Evolutionary conservation across 2,113 vertebrate species (phyloP), one percentile per base, ranked within the genome.

Genomic region (Hemibagrus wyckioides): DNA sequence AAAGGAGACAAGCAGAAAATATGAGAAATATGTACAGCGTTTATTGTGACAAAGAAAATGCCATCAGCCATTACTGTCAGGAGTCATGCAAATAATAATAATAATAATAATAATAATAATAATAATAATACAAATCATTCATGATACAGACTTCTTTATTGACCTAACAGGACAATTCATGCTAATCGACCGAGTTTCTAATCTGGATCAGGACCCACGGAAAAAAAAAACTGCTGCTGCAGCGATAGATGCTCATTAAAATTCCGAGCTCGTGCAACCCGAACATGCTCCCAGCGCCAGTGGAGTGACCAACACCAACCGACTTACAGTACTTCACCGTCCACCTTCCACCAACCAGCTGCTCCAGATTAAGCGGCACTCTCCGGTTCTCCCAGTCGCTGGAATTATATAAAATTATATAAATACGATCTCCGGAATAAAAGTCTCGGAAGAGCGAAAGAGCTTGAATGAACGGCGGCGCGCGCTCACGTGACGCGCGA

Each of bases 211-310:
- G 87, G 89, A 89, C 90, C 76, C 30, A 67, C 0, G 59, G 23
- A 11, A 90, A 85, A 73, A 90, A 89, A 91, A 87, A 14, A 85
- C 82, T 86, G 84, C 86, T 88, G 87, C 85, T 93, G 94, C 94
- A 93, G 93, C 94, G 91, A 86, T 83, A 83, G 84, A 77, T 50
- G 88, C 94, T 96, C 94, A 95, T 96, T 95, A 93, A 92, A 84
- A 95, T 96, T 96, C 95, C 91, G 86, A 15, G 80, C 80, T 90
- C 92, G 94, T 95, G 77, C 92, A 36, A 86, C 88, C 86, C 79
- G 86, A 87, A 83, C 30, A 86, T 57, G 82, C 71, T 82, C 39
- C 85, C 54, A 85, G 84, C 30, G 30, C 23, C 79, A 36, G 54
- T 33, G 54, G 79, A 80, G 33, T 80, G 52, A 81, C 79, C 79